Conservation (phyloP, 1,140 invertebrate species). For the Drosophila kikkawai region DNA sequence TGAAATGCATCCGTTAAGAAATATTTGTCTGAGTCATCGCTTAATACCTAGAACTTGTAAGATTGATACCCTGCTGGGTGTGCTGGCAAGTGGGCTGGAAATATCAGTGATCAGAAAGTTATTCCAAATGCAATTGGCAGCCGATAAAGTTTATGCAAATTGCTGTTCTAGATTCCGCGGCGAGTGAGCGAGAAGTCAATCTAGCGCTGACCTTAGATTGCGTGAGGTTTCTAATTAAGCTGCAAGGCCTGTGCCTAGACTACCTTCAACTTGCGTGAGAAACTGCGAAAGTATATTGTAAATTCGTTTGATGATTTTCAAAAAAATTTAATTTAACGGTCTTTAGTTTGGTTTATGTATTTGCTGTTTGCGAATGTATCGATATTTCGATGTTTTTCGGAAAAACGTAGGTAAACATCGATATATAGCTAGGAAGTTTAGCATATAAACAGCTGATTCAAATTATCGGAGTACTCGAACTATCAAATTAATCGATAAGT, state of each 20-base stretch:
- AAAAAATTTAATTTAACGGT: conserved; percentile 3
- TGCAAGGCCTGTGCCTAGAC: conserved; percentile 6
- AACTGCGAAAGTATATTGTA: neutral
- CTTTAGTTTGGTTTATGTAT: neutral
- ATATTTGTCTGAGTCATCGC: conserved; percentile 36
- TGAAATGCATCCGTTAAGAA: conserved; percentile 44
- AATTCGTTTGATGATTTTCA: neutral
- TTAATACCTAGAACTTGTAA: conserved; percentile 10
- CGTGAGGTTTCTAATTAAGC: conserved; percentile 55
- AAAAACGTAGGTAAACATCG: no score
- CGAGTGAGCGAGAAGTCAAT: conserved; percentile 24
- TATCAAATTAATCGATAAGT: no score
- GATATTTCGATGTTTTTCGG: no score
- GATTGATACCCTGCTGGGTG: conserved; percentile 11
- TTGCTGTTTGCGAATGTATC: no score
- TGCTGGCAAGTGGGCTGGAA: conserved; percentile 1
- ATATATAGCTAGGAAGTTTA: no score
- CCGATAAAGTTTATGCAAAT: conserved; percentile 56
- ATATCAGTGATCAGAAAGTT: conserved; percentile 1
- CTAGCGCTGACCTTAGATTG: conserved; percentile 56
- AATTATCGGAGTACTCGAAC: no score
- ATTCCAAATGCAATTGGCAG: neutral
- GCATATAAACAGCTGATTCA: no score
- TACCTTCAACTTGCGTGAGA: conserved; percentile 18
- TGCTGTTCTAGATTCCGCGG: conserved; percentile 51